Evolutionary conservation across 2,888 invertebrate genomes (phyloP), one percentile per base, ranked within the genome.

Genomic region (Orchesella flavescens): DNA sequence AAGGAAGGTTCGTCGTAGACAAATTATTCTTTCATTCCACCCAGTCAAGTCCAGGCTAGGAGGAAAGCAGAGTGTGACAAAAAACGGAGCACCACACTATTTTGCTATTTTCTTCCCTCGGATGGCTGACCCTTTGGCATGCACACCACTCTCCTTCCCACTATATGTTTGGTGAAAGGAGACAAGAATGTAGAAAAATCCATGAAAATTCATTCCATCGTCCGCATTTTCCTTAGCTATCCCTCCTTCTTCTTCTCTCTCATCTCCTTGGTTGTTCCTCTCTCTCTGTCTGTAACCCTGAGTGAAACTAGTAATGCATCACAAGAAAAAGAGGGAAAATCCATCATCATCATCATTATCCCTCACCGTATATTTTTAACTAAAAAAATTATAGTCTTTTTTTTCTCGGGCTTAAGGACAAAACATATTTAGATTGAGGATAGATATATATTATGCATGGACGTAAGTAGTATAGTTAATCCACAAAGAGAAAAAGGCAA

Each of bases 291-390:
- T 34, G 34, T 34, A 34, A 34, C 34, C 34, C 34, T 34, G 34
- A 34, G 34, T 34, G 34, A 34, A 34, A 34, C 34, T 34, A 34
- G 73, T 43, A 65, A 17, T 66, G 65, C 24, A 66, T 76, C 57
- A 65, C 66, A 15, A 34, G 43, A 59, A 77, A 44, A 69, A 57
- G 44, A 59, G 21, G 59, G 65, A 76, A 66, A 76, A 68, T 68
- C 76, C 65, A 68, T 76, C 76, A 68, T 76, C 76, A 57, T 76
- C 57, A 68, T 76, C 55, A 68, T 76, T 17, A 55, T 65, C 10
- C 24, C 1, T 53, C 44, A n/a, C 65, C 65, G 34, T 17, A 23
- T 15, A 10, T 44, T 44, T 66, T 44, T 34, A 10, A 17, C 57
- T 57, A 69, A 69, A 49, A 69, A 69, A 69, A 69, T 43, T 59